phyloP scores from a whole-genome alignment of 2,888 invertebrate species.

The Eristalinus aeneus region DNA sequence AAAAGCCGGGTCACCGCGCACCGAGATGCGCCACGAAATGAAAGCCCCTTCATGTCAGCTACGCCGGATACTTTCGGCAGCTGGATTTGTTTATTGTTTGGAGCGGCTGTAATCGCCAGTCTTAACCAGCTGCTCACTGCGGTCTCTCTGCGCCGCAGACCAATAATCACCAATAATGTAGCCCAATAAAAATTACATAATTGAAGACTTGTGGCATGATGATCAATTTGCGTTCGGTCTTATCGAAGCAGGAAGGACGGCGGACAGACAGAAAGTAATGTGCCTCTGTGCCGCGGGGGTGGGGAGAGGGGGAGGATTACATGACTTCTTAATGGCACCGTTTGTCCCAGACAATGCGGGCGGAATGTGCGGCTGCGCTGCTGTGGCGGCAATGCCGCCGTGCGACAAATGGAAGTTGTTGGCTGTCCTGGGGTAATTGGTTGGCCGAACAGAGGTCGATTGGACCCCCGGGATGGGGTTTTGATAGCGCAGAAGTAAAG shows the following conservation, averaged over 20 bases:
- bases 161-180: conserved; percentile 60
- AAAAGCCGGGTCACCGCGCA: conserved; percentile 11
- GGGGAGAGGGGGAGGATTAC: conserved; percentile 51
- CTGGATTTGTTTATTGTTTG: conserved; percentile 58
- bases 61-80: conserved; percentile 47
- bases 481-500: neutral
- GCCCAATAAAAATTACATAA: conserved; percentile 69
- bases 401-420: conserved; percentile 15
- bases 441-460: neutral
- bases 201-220: conserved; percentile 66
- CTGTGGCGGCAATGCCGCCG: neutral
- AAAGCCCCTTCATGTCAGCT: conserved; percentile 20
- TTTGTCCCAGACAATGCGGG: conserved; percentile 5
- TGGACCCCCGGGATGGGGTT: neutral
- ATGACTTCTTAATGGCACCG: conserved; percentile 52
- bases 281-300: conserved; percentile 20
- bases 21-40: conserved; percentile 12
- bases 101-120: conserved; percentile 35
- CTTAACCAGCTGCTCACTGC: neutral
- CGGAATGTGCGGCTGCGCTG: neutral
- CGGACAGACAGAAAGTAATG: conserved; percentile 20
- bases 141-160: neutral
- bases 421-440: conserved; percentile 17
- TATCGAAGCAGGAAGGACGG: conserved; percentile 65
- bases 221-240: conserved; percentile 60